phyloP scores from a whole-genome alignment of 2,888 invertebrate genomes.

The Tenthredo livida region DNA sequence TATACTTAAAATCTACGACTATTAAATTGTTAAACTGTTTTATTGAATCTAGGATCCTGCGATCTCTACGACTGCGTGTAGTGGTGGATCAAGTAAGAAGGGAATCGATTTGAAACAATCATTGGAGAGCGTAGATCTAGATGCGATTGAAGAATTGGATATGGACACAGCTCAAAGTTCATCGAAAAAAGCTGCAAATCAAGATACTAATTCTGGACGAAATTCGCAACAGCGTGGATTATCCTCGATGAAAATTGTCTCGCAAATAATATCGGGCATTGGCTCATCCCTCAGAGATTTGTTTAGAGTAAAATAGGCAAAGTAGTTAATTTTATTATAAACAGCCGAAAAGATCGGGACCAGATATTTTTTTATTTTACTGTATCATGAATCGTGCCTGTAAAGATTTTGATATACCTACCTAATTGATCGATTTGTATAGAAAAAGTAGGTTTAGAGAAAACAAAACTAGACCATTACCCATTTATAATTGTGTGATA shows the following conservation, averaged over 20 bases:
- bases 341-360: not conserved
- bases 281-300: constrained; percentile 61
- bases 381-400: not conserved
- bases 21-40: not conserved
- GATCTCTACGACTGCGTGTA: no score
- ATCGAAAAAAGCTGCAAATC: not conserved
- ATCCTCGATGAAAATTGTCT: constrained; percentile 53
- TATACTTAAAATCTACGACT: not conserved
- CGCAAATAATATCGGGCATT: constrained; percentile 59
- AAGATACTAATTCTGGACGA: not conserved
- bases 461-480: not conserved
- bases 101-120: not conserved
- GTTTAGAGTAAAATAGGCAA: constrained; percentile 54
- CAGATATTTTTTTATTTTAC: not conserved
- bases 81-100: not conserved
- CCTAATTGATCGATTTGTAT: not conserved
- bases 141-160: constrained; percentile 32
- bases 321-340: not conserved
- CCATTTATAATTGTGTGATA: not conserved
- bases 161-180: not conserved
- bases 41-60: not conserved
- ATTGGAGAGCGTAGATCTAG: not conserved
- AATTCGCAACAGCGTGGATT: constrained; percentile 10
- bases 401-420: not conserved
- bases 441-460: not conserved